Base-by-base conservation (phyloP, 2,113 vertebrate species). In the Bubo blakistoni region DNA sequence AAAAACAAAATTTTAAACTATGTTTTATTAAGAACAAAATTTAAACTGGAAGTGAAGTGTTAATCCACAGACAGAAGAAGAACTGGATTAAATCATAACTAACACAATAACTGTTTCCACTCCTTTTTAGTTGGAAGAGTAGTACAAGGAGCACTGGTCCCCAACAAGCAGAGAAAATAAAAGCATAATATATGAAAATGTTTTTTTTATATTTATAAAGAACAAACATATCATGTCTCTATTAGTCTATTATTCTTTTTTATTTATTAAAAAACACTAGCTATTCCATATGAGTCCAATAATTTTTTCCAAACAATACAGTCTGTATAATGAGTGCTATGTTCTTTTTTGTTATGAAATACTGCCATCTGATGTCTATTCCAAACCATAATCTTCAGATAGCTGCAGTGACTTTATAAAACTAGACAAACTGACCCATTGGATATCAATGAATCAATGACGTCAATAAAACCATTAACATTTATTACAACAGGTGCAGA, bases 321-420 rank as follows among this genome's bases (percentile, higher is more conserved):
- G 14, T 74, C 62, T 62, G 9, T 66, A 11, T 34, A 57, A 36
- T 1, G 1, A 89, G 11, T 79, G 22, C 20, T n/a, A 27, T 27
- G 9, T 7, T 49, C 8, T 70, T 65, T 90, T 78, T 30, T 71
- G 51, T 44, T 88, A 36, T 57, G 82, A 90, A 97, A 96, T 86
- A 57, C 94, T 95, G 96, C 95, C 95, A 94, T n/a, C 96, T 95
- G 49, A 78, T 1, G 95, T 74, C 55, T 59, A 6, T 22, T 92
- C 11, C 15, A 71, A 67, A 67, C 27, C 26, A 96, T 4, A 14
- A 20, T 27, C 52, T 88, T 82, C 38, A 88, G 72, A 25, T 7
- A 81, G 34, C 16, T 81, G 17, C 38, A 70, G n/a, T 18, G 14
- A 32, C 32, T 80, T 90, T 67, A 29, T 11, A 55, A 62, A 70